These are phyloP conservation scores for Paralvinella palmiformis DNA, from an alignment of 1,140 invertebrate genomes.

Conservation along the genomic window DNA sequence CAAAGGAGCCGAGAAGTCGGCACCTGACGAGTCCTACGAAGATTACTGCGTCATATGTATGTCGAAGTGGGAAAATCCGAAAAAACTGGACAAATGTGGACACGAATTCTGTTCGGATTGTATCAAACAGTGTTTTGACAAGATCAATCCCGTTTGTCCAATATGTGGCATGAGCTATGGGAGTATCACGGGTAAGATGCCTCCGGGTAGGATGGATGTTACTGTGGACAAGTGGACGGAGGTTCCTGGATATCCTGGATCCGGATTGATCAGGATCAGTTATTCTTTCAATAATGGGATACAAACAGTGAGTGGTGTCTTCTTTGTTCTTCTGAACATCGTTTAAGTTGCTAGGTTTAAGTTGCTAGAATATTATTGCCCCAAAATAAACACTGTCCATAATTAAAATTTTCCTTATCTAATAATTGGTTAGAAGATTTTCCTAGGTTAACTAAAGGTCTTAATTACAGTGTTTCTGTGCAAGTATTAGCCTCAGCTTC, in stretches of 20 bases:
- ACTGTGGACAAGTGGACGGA: neutral
- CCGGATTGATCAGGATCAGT: conserved; percentile 3
- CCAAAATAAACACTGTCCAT: too few species aligned
- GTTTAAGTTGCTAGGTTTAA: too few species aligned
- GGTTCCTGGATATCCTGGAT: conserved; percentile 16
- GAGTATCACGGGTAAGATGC: conserved; percentile 32
- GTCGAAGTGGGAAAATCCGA: neutral
- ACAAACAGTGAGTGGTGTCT: conserved; percentile 16
- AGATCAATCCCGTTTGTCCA: conserved; percentile 31
- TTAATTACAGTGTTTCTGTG: too few species aligned
- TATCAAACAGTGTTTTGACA: conserved; percentile 5
- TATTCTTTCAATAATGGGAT: conserved; percentile 16
- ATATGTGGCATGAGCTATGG: conserved; percentile 34
- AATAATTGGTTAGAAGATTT: too few species aligned
- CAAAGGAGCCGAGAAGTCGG: too few species aligned
- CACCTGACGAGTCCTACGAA: too few species aligned
- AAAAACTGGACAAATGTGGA: conserved; percentile 7
- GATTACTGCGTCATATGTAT: conserved; percentile 18
- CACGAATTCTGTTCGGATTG: conserved; percentile 11
- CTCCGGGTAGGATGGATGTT: conserved; percentile 19
- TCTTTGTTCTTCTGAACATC: too few species aligned
- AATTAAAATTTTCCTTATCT: too few species aligned
- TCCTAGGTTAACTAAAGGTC: too few species aligned
- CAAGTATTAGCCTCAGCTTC: too few species aligned
- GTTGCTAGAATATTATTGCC: too few species aligned